A percentile compares a stretch with the other conserved stretches of the same genome.
Conservation (phyloP, 2,113 vertebrate genomes). For the Picathartes gymnocephalus region DNA sequence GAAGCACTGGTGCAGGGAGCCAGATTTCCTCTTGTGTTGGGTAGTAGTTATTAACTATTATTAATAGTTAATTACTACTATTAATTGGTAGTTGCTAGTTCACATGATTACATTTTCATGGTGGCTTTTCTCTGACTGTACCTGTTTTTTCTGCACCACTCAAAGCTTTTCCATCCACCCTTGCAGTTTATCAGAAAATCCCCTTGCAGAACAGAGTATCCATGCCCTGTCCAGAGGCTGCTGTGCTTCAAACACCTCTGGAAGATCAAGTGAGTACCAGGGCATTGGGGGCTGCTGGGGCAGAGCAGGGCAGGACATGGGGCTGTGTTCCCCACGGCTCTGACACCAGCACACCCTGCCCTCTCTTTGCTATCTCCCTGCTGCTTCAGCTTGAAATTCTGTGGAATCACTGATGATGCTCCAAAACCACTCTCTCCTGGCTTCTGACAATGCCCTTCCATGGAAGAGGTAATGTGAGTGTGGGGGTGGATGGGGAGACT, state of each 20-base stretch:
- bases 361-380: not conserved
- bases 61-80: too few relatives aligned
- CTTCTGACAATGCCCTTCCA: conserved; percentile 32
- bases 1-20: not conserved
- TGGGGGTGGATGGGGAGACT: not conserved
- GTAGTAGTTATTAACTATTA: not conserved
- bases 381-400: conserved; percentile 61
- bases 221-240: conserved; percentile 64
- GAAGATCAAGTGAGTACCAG: conserved; percentile 78
- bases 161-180: not conserved
- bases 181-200: conserved; percentile 82
- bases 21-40: not conserved
- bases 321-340: not conserved
- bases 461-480: conserved; percentile 77
- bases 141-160: not conserved
- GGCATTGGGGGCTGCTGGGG: not conserved
- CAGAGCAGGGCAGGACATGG: accelerated
- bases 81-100: too few relatives aligned
- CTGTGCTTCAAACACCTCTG: conserved; percentile 66
- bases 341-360: not conserved
- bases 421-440: not conserved
- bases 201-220: conserved; percentile 60
- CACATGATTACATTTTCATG: accelerated
- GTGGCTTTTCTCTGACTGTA: not conserved
- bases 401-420: conserved; percentile 53